phyloP scores from a whole-genome alignment of 1,140 invertebrate species.

The Eumaeus atala region DNA sequence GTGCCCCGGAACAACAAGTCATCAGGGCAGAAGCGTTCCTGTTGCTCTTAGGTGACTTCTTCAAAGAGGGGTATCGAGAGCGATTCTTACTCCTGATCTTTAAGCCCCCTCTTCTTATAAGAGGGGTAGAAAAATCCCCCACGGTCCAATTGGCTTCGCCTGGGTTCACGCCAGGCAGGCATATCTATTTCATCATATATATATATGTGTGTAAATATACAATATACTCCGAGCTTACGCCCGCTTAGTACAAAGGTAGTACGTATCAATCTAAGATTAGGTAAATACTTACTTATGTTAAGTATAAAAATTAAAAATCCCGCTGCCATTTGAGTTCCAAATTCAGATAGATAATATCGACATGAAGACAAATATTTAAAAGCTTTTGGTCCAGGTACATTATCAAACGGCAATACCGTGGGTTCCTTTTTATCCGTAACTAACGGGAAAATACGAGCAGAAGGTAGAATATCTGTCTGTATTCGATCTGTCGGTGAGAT shows the following conservation, averaged over 20 bases:
- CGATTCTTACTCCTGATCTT: no score
- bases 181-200: no score
- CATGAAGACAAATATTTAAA: constrained; percentile 75
- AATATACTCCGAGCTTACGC: no score
- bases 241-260: not conserved
- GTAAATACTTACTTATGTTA: constrained; percentile 72
- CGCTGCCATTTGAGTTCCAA: constrained; percentile 78
- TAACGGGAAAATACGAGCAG: constrained; percentile 43
- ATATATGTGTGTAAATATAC: no score
- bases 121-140: no score
- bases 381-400: constrained; percentile 77
- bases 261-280: not conserved
- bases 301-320: constrained; percentile 75
- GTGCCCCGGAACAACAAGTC: no score
- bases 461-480: constrained; percentile 37
- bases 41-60: no score
- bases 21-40: no score
- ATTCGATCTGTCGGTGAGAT: constrained; percentile 17
- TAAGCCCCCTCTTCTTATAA: no score
- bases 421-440: constrained; percentile 43
- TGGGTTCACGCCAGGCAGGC: no score
- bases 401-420: constrained; percentile 73
- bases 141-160: no score
- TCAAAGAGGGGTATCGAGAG: no score
- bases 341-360: constrained; percentile 76